Conservation (phyloP, 2,888 invertebrate genomes). For the Meloe dianella region DNA sequence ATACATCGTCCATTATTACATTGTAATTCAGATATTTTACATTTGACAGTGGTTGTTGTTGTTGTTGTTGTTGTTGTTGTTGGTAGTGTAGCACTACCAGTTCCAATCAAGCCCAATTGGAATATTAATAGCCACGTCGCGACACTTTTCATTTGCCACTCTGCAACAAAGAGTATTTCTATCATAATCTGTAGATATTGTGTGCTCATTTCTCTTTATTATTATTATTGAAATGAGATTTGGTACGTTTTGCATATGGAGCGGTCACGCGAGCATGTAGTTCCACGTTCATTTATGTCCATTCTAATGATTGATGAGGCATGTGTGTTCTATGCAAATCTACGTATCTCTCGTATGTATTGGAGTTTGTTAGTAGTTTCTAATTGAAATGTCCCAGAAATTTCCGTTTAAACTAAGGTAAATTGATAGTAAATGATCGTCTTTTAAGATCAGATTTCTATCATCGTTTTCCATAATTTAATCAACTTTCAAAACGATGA, state of each 20-base stretch:
- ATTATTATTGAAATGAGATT: conserved; percentile 10
- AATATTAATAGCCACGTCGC: conserved; percentile 21
- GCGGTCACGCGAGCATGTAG: conserved; percentile 16
- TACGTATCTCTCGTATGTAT: background rate
- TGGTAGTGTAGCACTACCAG: conserved; percentile 46
- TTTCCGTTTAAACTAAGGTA: background rate
- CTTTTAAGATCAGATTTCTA: background rate
- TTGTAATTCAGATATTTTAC: conserved; percentile 71
- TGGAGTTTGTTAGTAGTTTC: background rate
- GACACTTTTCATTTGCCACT: conserved; percentile 30
- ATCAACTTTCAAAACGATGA: no score
- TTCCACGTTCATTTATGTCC: conserved; percentile 5
- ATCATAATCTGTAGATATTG: background rate
- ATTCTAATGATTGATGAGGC: conserved; percentile 27
- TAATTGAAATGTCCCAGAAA: conserved; percentile 5
- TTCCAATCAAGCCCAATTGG: conserved; percentile 54
- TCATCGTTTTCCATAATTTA: no score
- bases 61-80: background rate
- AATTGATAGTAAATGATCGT: background rate
- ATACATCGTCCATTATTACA: conserved; percentile 73
- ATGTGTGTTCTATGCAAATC: conserved; percentile 11
- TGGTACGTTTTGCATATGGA: conserved; percentile 30
- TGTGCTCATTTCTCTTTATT: no score
- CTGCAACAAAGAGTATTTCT: conserved; percentile 37
- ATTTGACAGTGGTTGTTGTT: conserved; percentile 55